phyloP scores from a whole-genome alignment of 2,113 vertebrate genomes.

The Tachysurus fulvidraco region DNA sequence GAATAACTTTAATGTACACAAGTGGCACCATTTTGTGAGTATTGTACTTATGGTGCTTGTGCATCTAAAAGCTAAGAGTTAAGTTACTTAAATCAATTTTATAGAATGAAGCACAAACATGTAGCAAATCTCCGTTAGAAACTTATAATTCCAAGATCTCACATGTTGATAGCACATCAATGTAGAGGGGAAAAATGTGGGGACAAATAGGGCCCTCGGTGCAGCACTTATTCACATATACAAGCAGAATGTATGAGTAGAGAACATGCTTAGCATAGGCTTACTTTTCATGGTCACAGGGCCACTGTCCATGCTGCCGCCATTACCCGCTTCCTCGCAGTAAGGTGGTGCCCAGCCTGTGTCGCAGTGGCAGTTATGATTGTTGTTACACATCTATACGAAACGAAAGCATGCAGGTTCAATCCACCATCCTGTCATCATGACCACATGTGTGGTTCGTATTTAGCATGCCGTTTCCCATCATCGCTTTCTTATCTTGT shows the following conservation, averaged over 20 bases:
- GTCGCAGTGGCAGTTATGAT: constrained; percentile 91
- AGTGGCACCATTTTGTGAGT: neutral
- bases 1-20: neutral
- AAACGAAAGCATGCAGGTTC: neutral
- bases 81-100: neutral
- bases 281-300: constrained; percentile 72
- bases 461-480: neutral
- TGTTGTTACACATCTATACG: constrained; percentile 95
- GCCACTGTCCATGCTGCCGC: constrained; percentile 93
- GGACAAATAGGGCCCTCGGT: too few relatives aligned
- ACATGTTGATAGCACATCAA: neutral
- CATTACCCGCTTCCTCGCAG: constrained; percentile 79
- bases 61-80: neutral
- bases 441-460: neutral
- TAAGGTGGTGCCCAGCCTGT: constrained; percentile 87
- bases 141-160: neutral
- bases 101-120: neutral
- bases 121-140: neutral
- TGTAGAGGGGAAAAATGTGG: neutral
- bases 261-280: constrained; percentile 31
- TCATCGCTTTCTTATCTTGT: neutral
- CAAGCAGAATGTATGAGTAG: neutral
- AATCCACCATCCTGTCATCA: neutral
- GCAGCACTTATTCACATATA: neutral
- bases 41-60: neutral